A percentile compares a stretch with the other conserved stretches of the same genome.
phyloP scores from a whole-genome alignment of 2,888 invertebrate species.

The Aleiodes testaceus region DNA sequence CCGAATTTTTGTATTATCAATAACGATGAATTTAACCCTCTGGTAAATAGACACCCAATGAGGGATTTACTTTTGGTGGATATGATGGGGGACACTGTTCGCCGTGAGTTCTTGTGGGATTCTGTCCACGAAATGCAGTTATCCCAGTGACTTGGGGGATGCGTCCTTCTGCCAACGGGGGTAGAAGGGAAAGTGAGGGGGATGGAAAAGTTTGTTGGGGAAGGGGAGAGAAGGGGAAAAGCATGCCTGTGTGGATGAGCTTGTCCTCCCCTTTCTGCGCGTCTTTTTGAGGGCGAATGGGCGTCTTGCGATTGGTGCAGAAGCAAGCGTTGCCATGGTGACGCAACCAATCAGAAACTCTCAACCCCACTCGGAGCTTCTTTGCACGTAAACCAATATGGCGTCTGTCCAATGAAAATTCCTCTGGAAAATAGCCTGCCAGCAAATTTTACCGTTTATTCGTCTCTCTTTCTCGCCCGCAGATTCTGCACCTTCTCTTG shows the following conservation, averaged over 20 bases:
- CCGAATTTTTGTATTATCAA: not conserved
- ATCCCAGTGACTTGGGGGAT: constrained; percentile 67
- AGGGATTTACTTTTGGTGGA: constrained; percentile 32
- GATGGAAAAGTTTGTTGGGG: constrained; percentile 28
- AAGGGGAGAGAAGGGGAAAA: constrained; percentile 39
- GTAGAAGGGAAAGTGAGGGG: constrained; percentile 35
- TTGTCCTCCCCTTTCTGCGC: constrained; percentile 29
- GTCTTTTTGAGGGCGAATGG: constrained; percentile 12
- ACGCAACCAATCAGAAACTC: constrained; percentile 71
- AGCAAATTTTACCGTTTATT: constrained; percentile 62
- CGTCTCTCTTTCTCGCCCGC: constrained; percentile 37
- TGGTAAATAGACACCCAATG: constrained; percentile 35
- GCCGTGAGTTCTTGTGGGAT: constrained; percentile 72
- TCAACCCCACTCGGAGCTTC: constrained; percentile 54
- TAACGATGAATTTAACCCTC: constrained; percentile 2
- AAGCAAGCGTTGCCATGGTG: constrained; percentile 68
- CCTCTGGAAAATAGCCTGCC: constrained; percentile 70
- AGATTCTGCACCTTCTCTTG: not conserved
- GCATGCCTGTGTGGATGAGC: constrained; percentile 41
- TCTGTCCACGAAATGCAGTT: constrained; percentile 72
- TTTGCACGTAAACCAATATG: constrained; percentile 63
- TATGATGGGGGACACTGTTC: constrained; percentile 63
- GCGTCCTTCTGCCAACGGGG: constrained; percentile 46
- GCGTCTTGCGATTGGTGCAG: constrained; percentile 30
- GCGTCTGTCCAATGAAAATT: constrained; percentile 71